phyloP scores from a whole-genome alignment of 37 sponge, comb jelly and placozoan species.

The Chondrilla cf. caribensis region DNA sequence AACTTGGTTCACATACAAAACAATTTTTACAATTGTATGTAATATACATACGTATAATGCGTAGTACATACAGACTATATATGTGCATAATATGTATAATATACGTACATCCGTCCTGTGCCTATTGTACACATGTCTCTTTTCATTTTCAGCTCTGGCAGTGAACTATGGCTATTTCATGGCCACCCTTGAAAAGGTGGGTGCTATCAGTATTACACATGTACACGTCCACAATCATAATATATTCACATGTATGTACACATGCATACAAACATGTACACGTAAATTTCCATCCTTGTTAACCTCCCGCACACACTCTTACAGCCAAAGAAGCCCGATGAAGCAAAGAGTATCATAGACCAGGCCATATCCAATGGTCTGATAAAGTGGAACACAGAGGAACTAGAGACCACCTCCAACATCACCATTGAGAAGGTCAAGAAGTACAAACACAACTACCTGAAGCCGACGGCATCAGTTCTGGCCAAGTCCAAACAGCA shows the following conservation, averaged over 20 bases:
- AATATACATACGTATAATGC: too few relatives aligned
- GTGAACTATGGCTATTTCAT: conserved; percentile 15
- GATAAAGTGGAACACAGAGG: not conserved
- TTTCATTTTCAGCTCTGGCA: not conserved
- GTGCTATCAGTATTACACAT: not conserved
- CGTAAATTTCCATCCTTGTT: not conserved
- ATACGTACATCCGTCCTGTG: too few relatives aligned
- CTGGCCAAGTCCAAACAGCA: not conserved
- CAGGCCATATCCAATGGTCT: not conserved
- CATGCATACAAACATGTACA: not conserved
- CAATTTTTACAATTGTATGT: too few relatives aligned
- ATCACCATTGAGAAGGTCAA: not conserved
- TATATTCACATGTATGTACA: not conserved
- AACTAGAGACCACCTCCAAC: too few relatives aligned
- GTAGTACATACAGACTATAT: too few relatives aligned
- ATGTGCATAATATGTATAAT: too few relatives aligned
- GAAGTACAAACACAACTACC: conserved; percentile 3
- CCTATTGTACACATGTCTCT: too few relatives aligned
- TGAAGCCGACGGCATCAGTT: not conserved
- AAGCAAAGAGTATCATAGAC: not conserved
- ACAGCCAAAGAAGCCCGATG: too few relatives aligned
- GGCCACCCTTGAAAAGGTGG: not conserved
- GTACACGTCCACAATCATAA: too few relatives aligned
- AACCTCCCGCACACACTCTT: too few relatives aligned
- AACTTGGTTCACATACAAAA: too few relatives aligned